Percentiles rank a stretch among this genome's conserved stretches.
Conservation (phyloP, 2,797 vertebrate species). For the Heteromormyrus szaboi region DNA sequence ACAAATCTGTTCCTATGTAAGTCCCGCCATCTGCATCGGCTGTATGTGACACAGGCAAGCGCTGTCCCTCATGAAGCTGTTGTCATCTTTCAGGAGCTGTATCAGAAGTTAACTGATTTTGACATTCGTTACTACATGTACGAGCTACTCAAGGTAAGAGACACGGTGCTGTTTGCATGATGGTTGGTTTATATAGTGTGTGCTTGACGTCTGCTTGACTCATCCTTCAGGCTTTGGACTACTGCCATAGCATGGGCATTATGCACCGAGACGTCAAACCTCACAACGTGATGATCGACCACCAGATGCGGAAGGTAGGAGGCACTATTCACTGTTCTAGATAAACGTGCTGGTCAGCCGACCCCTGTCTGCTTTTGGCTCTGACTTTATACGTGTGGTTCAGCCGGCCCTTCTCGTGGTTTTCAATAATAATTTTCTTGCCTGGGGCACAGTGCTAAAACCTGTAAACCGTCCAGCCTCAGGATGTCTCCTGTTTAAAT, state of each 20-base stretch:
- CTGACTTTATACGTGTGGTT: background rate
- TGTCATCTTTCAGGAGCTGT: conserved; percentile 75
- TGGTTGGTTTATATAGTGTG: background rate
- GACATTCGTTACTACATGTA: conserved; percentile 98
- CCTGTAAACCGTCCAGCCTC: background rate
- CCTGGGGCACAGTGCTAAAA: background rate
- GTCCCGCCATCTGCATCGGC: background rate
- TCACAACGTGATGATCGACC: conserved; percentile 94
- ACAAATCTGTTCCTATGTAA: background rate
- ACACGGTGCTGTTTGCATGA: background rate
- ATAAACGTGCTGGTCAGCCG: background rate
- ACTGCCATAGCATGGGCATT: conserved; percentile 94
- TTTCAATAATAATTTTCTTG: background rate
- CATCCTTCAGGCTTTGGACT: conserved; percentile 78
- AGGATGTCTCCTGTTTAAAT: background rate
- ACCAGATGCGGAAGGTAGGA: conserved; percentile 88
- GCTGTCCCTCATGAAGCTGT: background rate
- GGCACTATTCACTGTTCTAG: background rate
- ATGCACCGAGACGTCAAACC: conserved; percentile 94
- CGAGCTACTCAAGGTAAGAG: conserved; percentile 92
- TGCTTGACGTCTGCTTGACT: background rate
- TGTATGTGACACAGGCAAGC: background rate
- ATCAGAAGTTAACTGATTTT: conserved; percentile 97
- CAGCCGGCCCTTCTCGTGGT: background rate
- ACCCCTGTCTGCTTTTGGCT: background rate